Evolutionary conservation across 2,113 vertebrate genomes (phyloP).

Genomic region (Spea multiplicata): DNA sequence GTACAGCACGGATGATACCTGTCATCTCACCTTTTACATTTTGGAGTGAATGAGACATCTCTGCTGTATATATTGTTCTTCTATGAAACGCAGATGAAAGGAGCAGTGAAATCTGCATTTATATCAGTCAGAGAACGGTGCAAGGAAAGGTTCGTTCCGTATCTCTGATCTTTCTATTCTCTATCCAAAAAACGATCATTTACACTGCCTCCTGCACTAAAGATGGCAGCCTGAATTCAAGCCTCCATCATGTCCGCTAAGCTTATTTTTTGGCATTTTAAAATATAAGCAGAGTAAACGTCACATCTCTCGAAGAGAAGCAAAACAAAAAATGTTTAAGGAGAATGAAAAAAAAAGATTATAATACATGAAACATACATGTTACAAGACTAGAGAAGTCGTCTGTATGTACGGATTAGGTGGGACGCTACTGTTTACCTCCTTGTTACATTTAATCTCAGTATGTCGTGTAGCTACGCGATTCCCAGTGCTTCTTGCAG

Average conservation of each 20-base stretch:
- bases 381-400: too few species aligned
- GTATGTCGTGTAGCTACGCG: constrained; percentile 12
- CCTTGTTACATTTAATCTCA: constrained; percentile 17
- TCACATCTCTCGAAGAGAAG: not conserved
- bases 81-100: constrained; percentile 37
- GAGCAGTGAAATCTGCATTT: constrained; percentile 43
- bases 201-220: constrained; percentile 36
- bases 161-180: constrained; percentile 35
- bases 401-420: not conserved
- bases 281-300: constrained; percentile 8
- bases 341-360: too few species aligned
- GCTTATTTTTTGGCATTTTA: constrained; percentile 32
- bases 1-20: constrained; percentile 30
- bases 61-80: constrained; percentile 40
- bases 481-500: constrained; percentile 9
- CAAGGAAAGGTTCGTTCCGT: constrained; percentile 27
- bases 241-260: constrained; percentile 29
- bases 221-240: constrained; percentile 29
- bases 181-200: constrained; percentile 40
- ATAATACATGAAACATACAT: too few species aligned
- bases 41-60: constrained; percentile 39
- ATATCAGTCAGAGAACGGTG: constrained; percentile 41
- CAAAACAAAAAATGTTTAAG: too few species aligned
- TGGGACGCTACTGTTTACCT: not conserved
- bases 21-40: constrained; percentile 36